Conservation (phyloP, 2,113 vertebrate genomes). For the Macrotis lagotis region DNA sequence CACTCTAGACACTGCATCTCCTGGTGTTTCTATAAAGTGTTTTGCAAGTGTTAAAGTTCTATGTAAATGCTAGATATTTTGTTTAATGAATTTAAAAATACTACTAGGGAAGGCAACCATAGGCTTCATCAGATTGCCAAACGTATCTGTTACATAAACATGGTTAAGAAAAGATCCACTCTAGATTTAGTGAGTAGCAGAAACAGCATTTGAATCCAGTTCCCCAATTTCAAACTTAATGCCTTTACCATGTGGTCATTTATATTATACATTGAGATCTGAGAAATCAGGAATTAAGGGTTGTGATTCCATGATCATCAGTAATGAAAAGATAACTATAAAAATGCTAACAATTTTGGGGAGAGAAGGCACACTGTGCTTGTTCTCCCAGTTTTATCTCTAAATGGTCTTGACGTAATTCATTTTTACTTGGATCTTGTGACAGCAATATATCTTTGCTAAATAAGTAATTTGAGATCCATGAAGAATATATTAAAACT, state of each 20-base stretch:
- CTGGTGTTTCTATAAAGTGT: too few relatives aligned
- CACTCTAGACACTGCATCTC: not conserved
- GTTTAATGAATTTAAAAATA: not conserved
- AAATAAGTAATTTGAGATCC: not conserved
- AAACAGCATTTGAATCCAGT: not conserved
- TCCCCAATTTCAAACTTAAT: not conserved
- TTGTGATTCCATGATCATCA: not conserved
- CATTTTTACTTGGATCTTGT: not conserved
- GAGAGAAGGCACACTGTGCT: not conserved
- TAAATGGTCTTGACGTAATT: not conserved
- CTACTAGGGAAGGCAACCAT: not conserved
- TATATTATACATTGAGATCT: not conserved
- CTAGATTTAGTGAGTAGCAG: not conserved
- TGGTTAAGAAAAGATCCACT: not conserved
- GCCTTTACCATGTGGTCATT: not conserved
- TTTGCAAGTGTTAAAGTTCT: too few relatives aligned
- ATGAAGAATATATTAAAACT: not conserved
- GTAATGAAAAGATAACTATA: not conserved
- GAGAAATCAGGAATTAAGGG: not conserved
- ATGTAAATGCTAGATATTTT: too few relatives aligned
- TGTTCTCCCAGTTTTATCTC: not conserved
- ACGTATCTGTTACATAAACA: not conserved
- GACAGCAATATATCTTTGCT: not conserved
- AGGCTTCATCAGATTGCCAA: not conserved
- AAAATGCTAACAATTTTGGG: not conserved